These are phyloP conservation scores for Pseudolycoriella hygida DNA, from an alignment of 2,888 invertebrate genomes.

Conservation along the genomic window DNA sequence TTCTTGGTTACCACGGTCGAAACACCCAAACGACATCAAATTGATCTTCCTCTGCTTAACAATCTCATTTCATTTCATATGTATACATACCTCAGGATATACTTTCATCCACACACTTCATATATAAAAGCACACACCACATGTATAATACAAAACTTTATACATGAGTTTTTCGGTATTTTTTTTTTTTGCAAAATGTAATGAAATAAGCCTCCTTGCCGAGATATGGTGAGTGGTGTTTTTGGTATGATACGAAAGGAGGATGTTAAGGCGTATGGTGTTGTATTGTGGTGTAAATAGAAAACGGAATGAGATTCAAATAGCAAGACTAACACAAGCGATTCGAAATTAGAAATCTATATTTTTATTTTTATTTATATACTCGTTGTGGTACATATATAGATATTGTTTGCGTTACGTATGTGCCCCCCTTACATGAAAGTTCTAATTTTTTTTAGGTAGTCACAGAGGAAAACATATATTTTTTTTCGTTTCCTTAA, in stretches of 20 bases:
- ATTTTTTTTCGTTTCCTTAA: background rate
- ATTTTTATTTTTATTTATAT: background rate
- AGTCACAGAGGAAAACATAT: background rate
- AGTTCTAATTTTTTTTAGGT: background rate
- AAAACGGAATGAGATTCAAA: constrained; percentile 2
- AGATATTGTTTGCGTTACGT: no score
- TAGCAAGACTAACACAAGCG: constrained; percentile 3
- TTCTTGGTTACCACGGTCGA: no score
- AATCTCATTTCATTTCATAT: no score
- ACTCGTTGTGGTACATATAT: background rate
- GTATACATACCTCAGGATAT: no score
- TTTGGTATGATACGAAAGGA: background rate
- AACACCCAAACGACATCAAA: no score
- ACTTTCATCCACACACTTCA: background rate
- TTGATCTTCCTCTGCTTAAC: no score
- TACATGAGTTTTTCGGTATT: background rate
- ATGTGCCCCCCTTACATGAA: background rate
- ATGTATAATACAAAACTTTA: background rate
- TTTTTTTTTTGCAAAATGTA: background rate
- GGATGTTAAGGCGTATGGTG: background rate
- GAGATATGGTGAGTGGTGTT: background rate
- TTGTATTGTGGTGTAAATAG: background rate
- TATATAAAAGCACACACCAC: background rate
- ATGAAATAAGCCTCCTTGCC: constrained; percentile 3
- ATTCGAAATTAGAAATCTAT: constrained; percentile 5